Base-by-base conservation (phyloP, 2,113 vertebrate genomes). In the Herpetotheres cachinnans region DNA sequence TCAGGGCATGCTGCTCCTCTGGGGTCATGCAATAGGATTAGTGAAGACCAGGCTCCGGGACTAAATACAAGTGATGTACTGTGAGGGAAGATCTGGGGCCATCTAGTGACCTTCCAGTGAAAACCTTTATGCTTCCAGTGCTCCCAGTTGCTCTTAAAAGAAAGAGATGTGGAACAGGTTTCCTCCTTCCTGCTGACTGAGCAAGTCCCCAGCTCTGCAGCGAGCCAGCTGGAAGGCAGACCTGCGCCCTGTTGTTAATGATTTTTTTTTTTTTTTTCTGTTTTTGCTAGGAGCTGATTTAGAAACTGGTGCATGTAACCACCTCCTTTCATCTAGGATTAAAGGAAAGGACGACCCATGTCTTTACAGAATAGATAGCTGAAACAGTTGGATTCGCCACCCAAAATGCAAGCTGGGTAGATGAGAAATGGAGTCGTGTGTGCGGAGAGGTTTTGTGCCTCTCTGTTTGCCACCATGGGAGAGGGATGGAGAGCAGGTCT, bases 271-370 rank as follows among this genome's bases (percentile, higher is more conserved):
- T 34, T 38, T 65, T 38, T 30, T 25, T 63, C n/a, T n/a, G n/a
- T 29, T 54, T 34, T 93, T 59, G 78, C 95, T 83, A 13, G 88
- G 38, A 95, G 95, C 93, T 92, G 95, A 90, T 94, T 94, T 90
- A 77, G 90, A 94, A 95, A 81, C 79, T 94, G 85, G 82, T 86
- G 67, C 96, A 40, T 97, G 95, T 94, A 94, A 93, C 79, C 74
- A 74, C 46, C 85, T 88, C 90, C 96, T 96, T 97, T 97, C 97
- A 97, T 97, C 95, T 90, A 47, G 85, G 96, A 96, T 96, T 90
- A 96, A 96, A 96, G 95, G 49, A 52, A 94, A 93, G 87, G 74
- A 36, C 72, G 94, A 90, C 93, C 96, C 50, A 17, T 2, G 85
- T 78, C 92, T 70, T 42, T n/a, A 7, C 27, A 85, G 91, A 71